Evolutionary conservation across 2,888 invertebrate genomes (phyloP).

Genomic region (Chrysolina oricalcia): DNA sequence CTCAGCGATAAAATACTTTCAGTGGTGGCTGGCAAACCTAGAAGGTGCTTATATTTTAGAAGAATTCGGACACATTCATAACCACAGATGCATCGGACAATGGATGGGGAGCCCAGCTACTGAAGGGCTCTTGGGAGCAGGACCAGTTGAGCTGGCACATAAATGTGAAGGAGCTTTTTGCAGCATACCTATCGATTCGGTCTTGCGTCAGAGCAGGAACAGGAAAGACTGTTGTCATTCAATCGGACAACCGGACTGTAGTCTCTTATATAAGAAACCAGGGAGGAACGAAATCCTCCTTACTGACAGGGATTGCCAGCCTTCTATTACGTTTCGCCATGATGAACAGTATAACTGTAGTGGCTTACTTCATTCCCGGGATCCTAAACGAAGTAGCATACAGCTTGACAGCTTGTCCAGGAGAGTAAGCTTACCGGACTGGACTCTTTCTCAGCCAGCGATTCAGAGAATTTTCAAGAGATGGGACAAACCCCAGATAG

Average conservation of each 20-base stretch:
- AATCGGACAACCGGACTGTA: constrained; percentile 4
- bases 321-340: neutral
- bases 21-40: too few relatives aligned
- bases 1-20: neutral
- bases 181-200: neutral
- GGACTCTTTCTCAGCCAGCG: too few relatives aligned
- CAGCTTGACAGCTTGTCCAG: neutral
- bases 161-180: neutral
- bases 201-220: neutral
- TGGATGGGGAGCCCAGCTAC: too few relatives aligned
- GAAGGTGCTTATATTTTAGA: too few relatives aligned
- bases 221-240: neutral
- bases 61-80: too few relatives aligned
- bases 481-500: too few relatives aligned
- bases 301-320: neutral
- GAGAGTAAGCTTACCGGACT: too few relatives aligned
- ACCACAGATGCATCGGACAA: too few relatives aligned
- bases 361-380: neutral
- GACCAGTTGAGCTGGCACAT: neutral
- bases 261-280: neutral
- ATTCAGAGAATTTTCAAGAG: too few relatives aligned
- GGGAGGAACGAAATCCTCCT: neutral
- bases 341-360: neutral
- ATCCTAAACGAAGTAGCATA: neutral
- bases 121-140: too few relatives aligned